Evolutionary conservation across 1,140 invertebrate species (phyloP).

Genomic region (Sycobia sp.): DNA sequence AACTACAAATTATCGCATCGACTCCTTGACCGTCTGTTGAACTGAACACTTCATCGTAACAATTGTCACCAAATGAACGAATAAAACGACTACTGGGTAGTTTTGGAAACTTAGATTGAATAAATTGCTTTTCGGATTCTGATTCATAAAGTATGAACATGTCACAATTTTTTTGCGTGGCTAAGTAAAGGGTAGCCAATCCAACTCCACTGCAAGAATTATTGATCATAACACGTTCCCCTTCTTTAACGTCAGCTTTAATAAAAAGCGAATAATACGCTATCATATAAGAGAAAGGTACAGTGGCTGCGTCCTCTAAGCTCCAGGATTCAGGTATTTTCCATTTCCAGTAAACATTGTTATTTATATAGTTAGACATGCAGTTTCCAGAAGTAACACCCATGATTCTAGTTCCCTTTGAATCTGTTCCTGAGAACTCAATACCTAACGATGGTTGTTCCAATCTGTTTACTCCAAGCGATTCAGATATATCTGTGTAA

Average conservation of each 20-base stretch:
- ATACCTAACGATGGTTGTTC: conserved; percentile 71
- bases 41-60: conserved; percentile 59
- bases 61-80: conserved; percentile 47
- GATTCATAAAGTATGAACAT: conserved; percentile 75
- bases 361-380: conserved; percentile 80
- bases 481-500: conserved; percentile 69
- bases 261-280: conserved; percentile 85
- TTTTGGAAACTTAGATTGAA: conserved; percentile 75
- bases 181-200: conserved; percentile 73
- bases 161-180: conserved; percentile 65
- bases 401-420: conserved; percentile 69
- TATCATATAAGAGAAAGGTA: conserved; percentile 68
- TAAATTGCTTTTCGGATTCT: conserved; percentile 74
- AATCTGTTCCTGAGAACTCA: conserved; percentile 68
- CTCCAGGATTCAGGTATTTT: conserved; percentile 65
- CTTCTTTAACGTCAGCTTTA: conserved; percentile 65
- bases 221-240: conserved; percentile 70
- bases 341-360: conserved; percentile 83
- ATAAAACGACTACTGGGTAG: conserved; percentile 53
- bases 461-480: conserved; percentile 61
- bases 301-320: conserved; percentile 66
- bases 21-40: conserved; percentile 69
- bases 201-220: conserved; percentile 73
- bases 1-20: conserved; percentile 66
- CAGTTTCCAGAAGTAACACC: conserved; percentile 77